Evolutionary conservation across 2,797 vertebrate species (phyloP), one percentile per base, ranked within the genome.

Genomic region (Helarctos malayanus): DNA sequence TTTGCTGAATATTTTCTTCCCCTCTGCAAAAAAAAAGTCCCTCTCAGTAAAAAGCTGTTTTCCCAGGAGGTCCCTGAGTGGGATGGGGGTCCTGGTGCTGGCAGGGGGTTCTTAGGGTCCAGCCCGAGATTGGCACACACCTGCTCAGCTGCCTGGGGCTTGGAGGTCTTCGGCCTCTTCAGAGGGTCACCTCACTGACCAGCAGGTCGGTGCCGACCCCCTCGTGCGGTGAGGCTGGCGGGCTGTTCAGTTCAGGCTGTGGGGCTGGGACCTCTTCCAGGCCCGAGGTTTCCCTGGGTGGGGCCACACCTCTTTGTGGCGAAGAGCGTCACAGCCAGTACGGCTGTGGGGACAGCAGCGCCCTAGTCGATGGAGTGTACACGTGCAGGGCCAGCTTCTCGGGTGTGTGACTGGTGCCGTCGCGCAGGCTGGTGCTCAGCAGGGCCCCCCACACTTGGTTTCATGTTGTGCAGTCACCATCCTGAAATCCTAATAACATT

Each of bases 171-270:
- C 5, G 1, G 12, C 15, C 0, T 47, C 25, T 27, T 47, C 13
- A 2, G 69, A 41, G 5, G 15, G 16, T 29, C 7, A 0, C 18
- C 2, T 25, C 1, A 0, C 2, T 12, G 49, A 73, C 32, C 2
- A 3, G 49, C 15, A 9, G 88, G 3, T 52, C 8, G 7, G 3
- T 61, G 57, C n/a, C 4, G 1, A 11, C 23, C n/a, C 65, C 4
- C 0, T 4, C 23, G 0, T 0, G 32, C n/a, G 32, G 29, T 2
- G 19, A 49, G 25, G n/a, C 3, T 1, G 11, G 25, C 25, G 71
- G 79, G 29, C 5, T 19, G 16, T 45, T 49, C 47, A n/a, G 0
- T 12, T 35, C 16, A 27, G 59, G 69, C 47, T 5, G 2, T 35
- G 9, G 32, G 18, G 21, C 7, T 0, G 4, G 29, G 84, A 4